Percentiles rank a stretch among this genome's conserved stretches.
Conservation (phyloP, 2,113 vertebrate genomes). For the Paratilapia polleni region DNA sequence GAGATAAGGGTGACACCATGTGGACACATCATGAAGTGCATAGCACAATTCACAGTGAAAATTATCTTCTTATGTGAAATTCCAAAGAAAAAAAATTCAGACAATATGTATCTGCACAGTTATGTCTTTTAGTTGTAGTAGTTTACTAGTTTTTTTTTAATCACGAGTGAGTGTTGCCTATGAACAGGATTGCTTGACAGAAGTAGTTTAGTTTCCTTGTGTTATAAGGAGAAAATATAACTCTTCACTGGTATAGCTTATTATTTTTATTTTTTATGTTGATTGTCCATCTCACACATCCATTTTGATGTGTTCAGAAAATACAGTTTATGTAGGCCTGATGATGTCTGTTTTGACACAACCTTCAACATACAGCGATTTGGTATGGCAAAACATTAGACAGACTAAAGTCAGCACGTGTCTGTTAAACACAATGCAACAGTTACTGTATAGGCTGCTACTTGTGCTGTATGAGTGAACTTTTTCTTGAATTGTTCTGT, state of each 20-base stretch:
- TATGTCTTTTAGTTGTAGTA: not conserved
- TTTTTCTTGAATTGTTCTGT: not conserved
- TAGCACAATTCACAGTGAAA: not conserved
- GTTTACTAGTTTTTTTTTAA: not conserved
- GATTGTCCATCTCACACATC: not conserved
- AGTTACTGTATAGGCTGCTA: not conserved
- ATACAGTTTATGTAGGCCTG: not conserved
- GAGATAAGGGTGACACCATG: constrained; percentile 18
- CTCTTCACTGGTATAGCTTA: not conserved
- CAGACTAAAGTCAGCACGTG: not conserved
- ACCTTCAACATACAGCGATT: not conserved
- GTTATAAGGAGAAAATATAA: not conserved
- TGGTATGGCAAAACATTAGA: not conserved
- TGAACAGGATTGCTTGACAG: not conserved
- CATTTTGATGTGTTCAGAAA: not conserved
- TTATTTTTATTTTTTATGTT: not conserved
- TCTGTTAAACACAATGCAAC: not conserved
- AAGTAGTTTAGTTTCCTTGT: not conserved
- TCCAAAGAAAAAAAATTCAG: not conserved
- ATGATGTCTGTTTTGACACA: not conserved
- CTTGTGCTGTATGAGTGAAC: not conserved
- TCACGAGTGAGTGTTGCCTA: not conserved
- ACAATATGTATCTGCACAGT: too few relatives aligned
- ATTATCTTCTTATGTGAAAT: not conserved
- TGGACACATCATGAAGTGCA: constrained; percentile 19